Evolutionary conservation across 2,797 vertebrate genomes (phyloP), one percentile per base, ranked within the genome.

Genomic region (Phalloptychus januarius): DNA sequence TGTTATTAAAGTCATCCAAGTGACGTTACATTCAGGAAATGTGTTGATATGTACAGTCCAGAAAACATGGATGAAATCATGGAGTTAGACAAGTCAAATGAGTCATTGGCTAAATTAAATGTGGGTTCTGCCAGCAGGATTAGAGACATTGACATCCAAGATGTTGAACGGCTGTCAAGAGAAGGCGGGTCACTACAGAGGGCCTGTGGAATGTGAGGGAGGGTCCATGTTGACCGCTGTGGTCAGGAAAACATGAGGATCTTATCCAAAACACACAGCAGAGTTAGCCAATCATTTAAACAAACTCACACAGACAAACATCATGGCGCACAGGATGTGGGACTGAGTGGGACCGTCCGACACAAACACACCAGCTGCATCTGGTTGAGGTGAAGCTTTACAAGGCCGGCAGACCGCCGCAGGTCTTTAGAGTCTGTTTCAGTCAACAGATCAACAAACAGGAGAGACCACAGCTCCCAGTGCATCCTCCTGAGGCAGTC

Each of bases 131-230:
- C 16, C 13, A 31, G 56, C 28, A 58, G n/a, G 28, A 13, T 40
- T 67, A 40, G 10, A 31, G 8, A 67, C 63, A 38, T 25, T 12
- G 20, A 40, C 20, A 40, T 38, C 40, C 10, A 67, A 61, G 13
- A n/a, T 5, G 31, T 61, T 28, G 13, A 38, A 38, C 12, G 18
- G 31, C 7, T 13, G 31, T 36, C 31, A 65, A 38, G 16, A 2
- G 36, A 40, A 40, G 20, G 20, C 36, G 23, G 63, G 63, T 40
- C 33, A 1, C 33, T 65, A 13, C 7, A 65, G 7, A 4, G 33
- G 8, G 28, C 25, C 61, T 67, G 63, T 67, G 63, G 36, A 67
- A 67, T 67, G 36, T 67, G 63, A 40, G 36, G 63, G 63, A 67
- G 63, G 63, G 2, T 67, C 33, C 20, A 20, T 67, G 20, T 38